These are phyloP conservation scores for Drosophila rellima DNA, from an alignment of 2,888 invertebrate genomes.

Conservation along the genomic window DNA sequence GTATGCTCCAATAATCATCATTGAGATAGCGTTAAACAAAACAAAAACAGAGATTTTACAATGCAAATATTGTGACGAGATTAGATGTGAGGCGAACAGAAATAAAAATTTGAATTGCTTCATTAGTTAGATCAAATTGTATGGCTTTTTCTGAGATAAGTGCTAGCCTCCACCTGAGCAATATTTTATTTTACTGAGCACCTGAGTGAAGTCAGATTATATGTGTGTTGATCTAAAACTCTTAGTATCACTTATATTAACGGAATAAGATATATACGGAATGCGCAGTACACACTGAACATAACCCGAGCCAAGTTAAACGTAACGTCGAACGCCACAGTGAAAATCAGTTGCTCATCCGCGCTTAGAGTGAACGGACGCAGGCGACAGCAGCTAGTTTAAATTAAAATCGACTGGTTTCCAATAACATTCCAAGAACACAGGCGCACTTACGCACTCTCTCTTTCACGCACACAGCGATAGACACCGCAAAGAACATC, in stretches of 20 bases:
- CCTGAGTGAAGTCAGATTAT: neutral
- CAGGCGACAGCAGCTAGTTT: neutral
- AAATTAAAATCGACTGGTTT: constrained; percentile 7
- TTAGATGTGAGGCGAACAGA: neutral
- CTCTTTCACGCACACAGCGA: neutral
- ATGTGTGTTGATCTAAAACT: neutral
- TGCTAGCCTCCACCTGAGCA: neutral
- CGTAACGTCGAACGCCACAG: neutral
- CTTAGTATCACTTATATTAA: neutral
- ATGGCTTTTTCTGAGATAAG: constrained; percentile 1
- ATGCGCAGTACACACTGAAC: neutral
- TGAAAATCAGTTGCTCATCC: constrained; percentile 28
- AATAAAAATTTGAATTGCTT: constrained; percentile 4
- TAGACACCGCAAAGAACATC: neutral
- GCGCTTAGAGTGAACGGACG: constrained; percentile 33
- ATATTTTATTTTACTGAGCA: constrained; percentile 2
- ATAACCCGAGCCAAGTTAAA: neutral
- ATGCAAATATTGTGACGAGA: constrained; percentile 7
- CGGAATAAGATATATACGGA: constrained; percentile 47
- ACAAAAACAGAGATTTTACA: neutral
- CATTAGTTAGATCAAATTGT: neutral
- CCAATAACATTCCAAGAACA: neutral
- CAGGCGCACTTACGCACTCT: neutral
- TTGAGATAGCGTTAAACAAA: neutral
- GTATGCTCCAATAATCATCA: neutral